Base-by-base conservation (phyloP, 92 coral and sea anemone genomes). In the Palythoa grandis region DNA sequence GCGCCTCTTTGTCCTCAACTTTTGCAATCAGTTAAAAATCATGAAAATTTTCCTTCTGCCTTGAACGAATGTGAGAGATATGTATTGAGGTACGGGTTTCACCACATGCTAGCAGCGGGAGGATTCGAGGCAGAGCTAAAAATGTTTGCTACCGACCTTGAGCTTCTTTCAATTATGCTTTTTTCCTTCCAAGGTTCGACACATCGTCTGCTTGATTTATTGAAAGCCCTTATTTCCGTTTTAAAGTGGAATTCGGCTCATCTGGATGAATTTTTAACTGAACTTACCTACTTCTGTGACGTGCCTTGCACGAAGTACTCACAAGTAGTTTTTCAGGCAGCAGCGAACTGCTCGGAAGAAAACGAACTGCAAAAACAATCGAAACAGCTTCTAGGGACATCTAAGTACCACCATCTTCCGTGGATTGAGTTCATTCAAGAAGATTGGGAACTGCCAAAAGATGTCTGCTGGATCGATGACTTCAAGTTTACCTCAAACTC, bases 101-200 rank as follows among this genome's bases (percentile, higher is more conserved):
- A 23, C 52, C 85, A 80, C 39, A 80, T 80, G 85, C 40, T 65
- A 7, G 37, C 50, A 16, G 85, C 85, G n/a, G 85, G 75, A 40
- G 74, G 74, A 5, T 80, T 40, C 61, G 73, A 80, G 13, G 85
- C 66, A 0, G 61, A 80, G 39, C 61, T 80, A 39, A 80, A 67
- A 70, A 7, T 20, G 48, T 80, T 39, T 63, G 24, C n/a, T 1
- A 65, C 47, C 6, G 63, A 80, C 25, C 24, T 80, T 23, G 85
- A 80, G 12, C 38, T 80, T 65, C 73, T 80, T 0, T 80, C 85
- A 15, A 37, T 52, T 11, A 17, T 80, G 85, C 38, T 63, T 52
- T 24, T 43, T 47, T 63, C 60, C 12, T 66, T 12, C 35, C 19
- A 16, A 66, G 74, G 74, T 25, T 19, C 24, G 2, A 14, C 39